Evolutionary conservation across 2,797 vertebrate genomes (phyloP), one percentile per base, ranked within the genome.

Genomic region (Pipistrellus nathusii): DNA sequence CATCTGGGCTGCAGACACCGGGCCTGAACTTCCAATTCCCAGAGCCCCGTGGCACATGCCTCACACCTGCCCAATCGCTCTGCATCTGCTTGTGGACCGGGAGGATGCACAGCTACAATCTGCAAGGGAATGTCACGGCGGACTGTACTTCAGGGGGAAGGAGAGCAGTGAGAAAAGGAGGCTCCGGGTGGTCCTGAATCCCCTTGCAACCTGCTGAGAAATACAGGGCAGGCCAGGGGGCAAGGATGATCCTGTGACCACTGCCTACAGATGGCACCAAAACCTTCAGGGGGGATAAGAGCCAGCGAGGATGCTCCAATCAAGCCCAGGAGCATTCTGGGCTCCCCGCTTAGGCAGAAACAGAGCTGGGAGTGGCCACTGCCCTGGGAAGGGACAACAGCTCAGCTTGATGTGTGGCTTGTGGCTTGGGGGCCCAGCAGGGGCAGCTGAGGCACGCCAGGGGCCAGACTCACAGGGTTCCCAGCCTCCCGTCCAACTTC

Each of bases 11-110:
- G 73, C 66, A 91, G 88, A 85, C 89, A 41, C 30, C 8, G 21
- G 94, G 85, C 77, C 38, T 87, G 90, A 92, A 89, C 89, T 82
- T 89, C 76, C 76, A 77, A 66, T 83, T 89, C 91, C 6, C 0
- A 46, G 41, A 53, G 57, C n/a, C 59, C 81, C 1, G 4, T 0
- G 0, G 53, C 14, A 2, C 27, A 5, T 0, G 5, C 77, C 73
- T 76, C 85, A 66, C 51, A 55, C 91, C 81, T 46, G 76, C 75
- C 0, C 1, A 8, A 32, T 0, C 10, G 35, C 62, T 20, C 72
- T 76, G 69, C 5, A 0, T 41, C 25, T 0, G 18, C 59, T 55
- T 66, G 59, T 1, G 1, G 41, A 30, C 71, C 3, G 5, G 82
- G 80, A 71, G 95, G 90, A 90, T 93, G 91, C 82, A 96, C 11